These are phyloP conservation scores for Plebejus argus DNA, from an alignment of 2,888 invertebrate species.

Conservation along the genomic window DNA sequence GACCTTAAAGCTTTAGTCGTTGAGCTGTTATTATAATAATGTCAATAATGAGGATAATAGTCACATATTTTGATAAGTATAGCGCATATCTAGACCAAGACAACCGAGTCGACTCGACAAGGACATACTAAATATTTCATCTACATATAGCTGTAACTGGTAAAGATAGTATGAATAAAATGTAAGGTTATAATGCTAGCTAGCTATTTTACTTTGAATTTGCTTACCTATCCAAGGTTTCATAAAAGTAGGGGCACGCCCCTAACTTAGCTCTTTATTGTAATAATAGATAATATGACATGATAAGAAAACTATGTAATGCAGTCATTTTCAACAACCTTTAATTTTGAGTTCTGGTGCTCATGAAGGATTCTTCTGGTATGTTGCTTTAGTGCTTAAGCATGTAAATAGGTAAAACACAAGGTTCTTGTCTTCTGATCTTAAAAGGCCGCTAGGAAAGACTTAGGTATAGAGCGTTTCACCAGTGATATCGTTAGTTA, in stretches of 20 bases:
- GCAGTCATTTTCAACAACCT: too few relatives aligned
- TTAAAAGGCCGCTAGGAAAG: too few relatives aligned
- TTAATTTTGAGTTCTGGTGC: too few relatives aligned
- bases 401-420: too few relatives aligned
- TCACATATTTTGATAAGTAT: background rate
- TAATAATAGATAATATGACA: too few relatives aligned
- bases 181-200: background rate
- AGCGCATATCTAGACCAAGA: constrained; percentile 16
- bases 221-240: background rate
- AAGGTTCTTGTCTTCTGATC: too few relatives aligned
- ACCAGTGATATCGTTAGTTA: too few relatives aligned
- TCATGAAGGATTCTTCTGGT: too few relatives aligned
- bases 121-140: background rate
- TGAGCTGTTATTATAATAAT: constrained; percentile 21
- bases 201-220: background rate
- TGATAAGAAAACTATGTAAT: too few relatives aligned
- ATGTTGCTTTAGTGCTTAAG: too few relatives aligned
- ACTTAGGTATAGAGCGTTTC: too few relatives aligned
- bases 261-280: too few relatives aligned
- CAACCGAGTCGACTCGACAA: background rate
- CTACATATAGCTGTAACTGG: background rate
- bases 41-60: constrained; percentile 10
- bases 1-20: background rate
- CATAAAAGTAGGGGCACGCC: background rate
- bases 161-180: background rate